Base-by-base conservation (phyloP, 35 echinoderm and acorn worm genomes). In the Eucidaris tribuloides region DNA sequence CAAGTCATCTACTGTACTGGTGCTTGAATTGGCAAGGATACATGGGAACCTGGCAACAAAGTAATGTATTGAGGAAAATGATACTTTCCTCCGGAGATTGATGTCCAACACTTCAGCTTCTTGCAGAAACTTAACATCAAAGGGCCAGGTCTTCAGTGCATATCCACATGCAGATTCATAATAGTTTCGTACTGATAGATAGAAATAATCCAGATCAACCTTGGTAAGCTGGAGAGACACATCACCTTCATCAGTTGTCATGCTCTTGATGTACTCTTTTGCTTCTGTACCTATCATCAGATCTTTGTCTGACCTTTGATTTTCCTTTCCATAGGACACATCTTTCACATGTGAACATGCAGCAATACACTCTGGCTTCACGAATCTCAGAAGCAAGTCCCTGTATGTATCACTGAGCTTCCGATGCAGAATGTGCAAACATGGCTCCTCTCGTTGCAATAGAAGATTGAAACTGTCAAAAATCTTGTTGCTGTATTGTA, bases 21-120 rank as follows among this genome's bases (percentile, higher is more conserved):
- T n/a, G 29, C 62, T 29, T n/a, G 17, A n/a, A n/a, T 52, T 52
- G 62, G 6, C 62, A 17, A 65, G 29, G 17, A 65, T 65, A 31
- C 62, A 65, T 65, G 62, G 62, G 62, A 65, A 65, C 62, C 13
- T 17, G 62, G 17, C 62, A n/a, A 65, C 62, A 65, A 65, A 65
- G 29, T 29, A 65, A 17, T 65, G 17, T 31, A 65, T 9, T 65
- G 62, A 65, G 27, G 62, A 17, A 65, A 65, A 65, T n/a, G 13
- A n/a, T 65, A 65, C 62, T 29, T 65, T 65, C 17, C 62, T 65
- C 27, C 62, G 7, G 17, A 65, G 29, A n/a, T 17, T 65, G 29
- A 65, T 65, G 29, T 65, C 62, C 17, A 31, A 17, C 29, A 65
- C 62, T 65, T 65, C 62, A 65, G 62, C 62, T n/a, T 29, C 17